Base-by-base conservation (phyloP, 2,797 vertebrate species). In the Nannoperca obscura region DNA sequence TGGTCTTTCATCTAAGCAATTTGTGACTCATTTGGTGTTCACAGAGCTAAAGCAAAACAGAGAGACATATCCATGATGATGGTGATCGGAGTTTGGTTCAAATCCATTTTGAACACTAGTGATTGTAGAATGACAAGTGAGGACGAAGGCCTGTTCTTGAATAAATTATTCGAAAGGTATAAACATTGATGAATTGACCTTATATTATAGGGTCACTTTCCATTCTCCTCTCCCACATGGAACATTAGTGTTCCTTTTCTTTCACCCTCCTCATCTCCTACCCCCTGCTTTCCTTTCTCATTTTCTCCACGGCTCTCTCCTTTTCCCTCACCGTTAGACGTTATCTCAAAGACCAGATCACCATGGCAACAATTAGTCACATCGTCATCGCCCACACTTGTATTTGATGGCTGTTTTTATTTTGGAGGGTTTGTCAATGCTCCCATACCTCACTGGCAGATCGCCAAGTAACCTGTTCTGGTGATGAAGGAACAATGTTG, bases 331-430 rank as follows among this genome's bases (percentile, higher is more conserved):
- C 86, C 77, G 64, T 85, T 76, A 86, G 87, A 91, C 78, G 73
- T 87, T 92, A 93, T 92, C 92, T 90, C 87, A 90, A 91, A 92
- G 91, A 82, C 80, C 85, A 83, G 82, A 91, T 94, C 92, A 91
- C 93, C 93, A 93, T 95, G 92, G 94, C 91, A 92, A 95, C 93
- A 91, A 92, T 94, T 94, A 93, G 92, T 92, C 91, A 93, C 91
- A 92, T 92, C 90, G 81, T 90, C 93, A 91, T 91, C 90, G 78
- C 91, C 93, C 88, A 91, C 91, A 83, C 91, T 89, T 61, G 82
- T 81, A 58, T 91, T 92, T 92, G 92, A 93, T 91, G 91, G 90
- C 90, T 93, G 86, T 92, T 92, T 93, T 93, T 93, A 89, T 90
- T 93, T 91, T 85, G 89, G 82, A 92, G 80, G 86, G 74, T 82